Base-by-base conservation (phyloP, 2,113 vertebrate species). In the Erythrocebus patas region DNA sequence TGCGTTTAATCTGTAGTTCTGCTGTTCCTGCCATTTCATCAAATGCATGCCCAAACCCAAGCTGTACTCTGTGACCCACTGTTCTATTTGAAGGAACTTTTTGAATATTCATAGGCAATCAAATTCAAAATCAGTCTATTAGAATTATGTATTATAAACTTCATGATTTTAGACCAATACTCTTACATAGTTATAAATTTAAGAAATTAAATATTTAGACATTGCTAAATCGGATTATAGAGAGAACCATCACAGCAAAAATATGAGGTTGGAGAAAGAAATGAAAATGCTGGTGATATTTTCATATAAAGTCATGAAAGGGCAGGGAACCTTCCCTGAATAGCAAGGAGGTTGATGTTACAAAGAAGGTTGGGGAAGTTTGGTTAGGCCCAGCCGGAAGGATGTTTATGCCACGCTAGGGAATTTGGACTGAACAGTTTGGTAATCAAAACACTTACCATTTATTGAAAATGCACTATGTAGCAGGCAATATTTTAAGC, bases 1-100 rank as follows among this genome's bases (percentile, higher is more conserved):
- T 66, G 48, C 81, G n/a, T 91, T 95, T 95, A 73, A 48, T 43
- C 85, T 73, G 35, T 85, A 9, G 43, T 68, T 78, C 66, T 81
- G 38, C 48, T 91, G 4, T 43, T 97, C 73, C 84, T 96, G 80
- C 87, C 93, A 32, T 38, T 95, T 90, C 45, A 23, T 91, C 55
- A 17, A 43, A n/a, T 38, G 79, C 52, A 40, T 94, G 38, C 79
- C 84, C 64, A 92, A 91, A 87, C 22, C 68, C 59, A 68, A 32
- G 13, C 52, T 78, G 78, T 86, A 75, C 80, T 35, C 79, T 8
- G 5, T 68, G 87, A 95, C n/a, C 48, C 22, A 14, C n/a, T 93
- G 52, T 80, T 87, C 89, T 90, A n/a, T 91, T 61, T 95, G 87
- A 43, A 76, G 52, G 48, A 86, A 95, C 78, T 76, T 96, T 91